Evolutionary conservation across 2,888 invertebrate genomes (phyloP).

Genomic region (Luperina testacea): DNA sequence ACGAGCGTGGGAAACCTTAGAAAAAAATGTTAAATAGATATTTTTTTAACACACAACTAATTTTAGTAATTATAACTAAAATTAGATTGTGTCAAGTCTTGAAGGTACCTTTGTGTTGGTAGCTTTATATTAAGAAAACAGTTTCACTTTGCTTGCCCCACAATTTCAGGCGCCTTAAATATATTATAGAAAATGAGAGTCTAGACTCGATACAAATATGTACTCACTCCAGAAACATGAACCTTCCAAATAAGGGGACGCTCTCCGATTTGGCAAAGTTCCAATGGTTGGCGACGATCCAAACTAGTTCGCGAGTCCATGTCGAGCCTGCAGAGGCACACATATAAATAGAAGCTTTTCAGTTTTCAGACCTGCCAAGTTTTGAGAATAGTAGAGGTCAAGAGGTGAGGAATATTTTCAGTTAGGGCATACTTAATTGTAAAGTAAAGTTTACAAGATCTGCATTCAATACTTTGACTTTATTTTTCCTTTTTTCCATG

Average conservation of each 20-base stretch:
- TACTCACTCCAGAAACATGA: conserved; percentile 93
- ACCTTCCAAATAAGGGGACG: conserved; percentile 89
- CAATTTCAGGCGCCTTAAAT: neutral
- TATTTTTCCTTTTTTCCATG: neutral
- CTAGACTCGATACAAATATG: conserved; percentile 29
- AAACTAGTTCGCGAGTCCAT: conserved; percentile 93
- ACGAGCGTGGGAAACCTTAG: conserved; percentile 37
- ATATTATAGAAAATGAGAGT: conserved; percentile 2
- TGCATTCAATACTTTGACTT: neutral
- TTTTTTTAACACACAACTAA: neutral
- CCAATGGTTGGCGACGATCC: conserved; percentile 92
- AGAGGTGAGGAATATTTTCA: neutral
- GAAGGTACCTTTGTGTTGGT: neutral
- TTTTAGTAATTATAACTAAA: neutral
- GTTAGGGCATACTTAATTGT: neutral
- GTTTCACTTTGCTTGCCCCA: conserved; percentile 10
- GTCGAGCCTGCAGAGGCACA: conserved; percentile 87
- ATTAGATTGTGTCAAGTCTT: neutral
- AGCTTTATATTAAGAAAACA: neutral
- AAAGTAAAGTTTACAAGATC: neutral
- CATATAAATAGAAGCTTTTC: conserved; percentile 2
- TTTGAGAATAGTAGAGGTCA: neutral
- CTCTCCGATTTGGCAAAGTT: conserved; percentile 90
- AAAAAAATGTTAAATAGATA: neutral
- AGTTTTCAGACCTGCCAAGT: conserved; percentile 33